Evolutionary conservation across 2,797 vertebrate genomes (phyloP), one percentile per base, ranked within the genome.

Genomic region (Ciconia nigra): DNA sequence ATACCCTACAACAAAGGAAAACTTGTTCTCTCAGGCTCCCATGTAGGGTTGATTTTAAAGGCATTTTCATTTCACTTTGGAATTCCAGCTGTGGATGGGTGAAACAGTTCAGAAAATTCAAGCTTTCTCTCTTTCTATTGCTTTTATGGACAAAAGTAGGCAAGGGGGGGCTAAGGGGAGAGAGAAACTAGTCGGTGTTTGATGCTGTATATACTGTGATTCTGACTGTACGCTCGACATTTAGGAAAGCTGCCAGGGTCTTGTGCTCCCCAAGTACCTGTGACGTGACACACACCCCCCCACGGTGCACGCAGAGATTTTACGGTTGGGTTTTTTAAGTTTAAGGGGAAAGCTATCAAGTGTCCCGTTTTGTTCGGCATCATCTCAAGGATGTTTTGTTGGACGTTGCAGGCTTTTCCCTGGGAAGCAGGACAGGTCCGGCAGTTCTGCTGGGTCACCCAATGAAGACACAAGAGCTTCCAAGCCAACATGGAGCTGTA

Each of bases 1-100:
- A 97, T 97, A 96, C 97, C 96, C 97, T 97, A 97, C 97, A 98
- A 98, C 98, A 98, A 98, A 98, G 97, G 96, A 97, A 98, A 98
- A 98, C 97, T 98, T 98, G 97, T 98, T 98, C 98, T 98, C 97
- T 97, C 96, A 87, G 97, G 94, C 96, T 97, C 97, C 96, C 96
- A 97, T 97, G 97, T 96, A 95, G 97, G 94, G 98, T 97, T 97
- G 95, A 97, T 98, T 98, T 98, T 97, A 97, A 98, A 97, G 97
- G 97, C 97, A 97, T 97, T 97, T 97, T 96, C 84, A 87, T 97
- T 97, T 95, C 59, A 59, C 96, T 97, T 97, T 97, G 96, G 97
- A 97, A 96, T 96, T 97, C 97, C 95, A 97, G 97, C 96, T 97
- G 96, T 97, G 98, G 97, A 97, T 95, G 96, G 96, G 94, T 94